Evolutionary conservation across 37 sponge, comb jelly and placozoan species (phyloP).

Genomic region (Oopsacas minuta): DNA sequence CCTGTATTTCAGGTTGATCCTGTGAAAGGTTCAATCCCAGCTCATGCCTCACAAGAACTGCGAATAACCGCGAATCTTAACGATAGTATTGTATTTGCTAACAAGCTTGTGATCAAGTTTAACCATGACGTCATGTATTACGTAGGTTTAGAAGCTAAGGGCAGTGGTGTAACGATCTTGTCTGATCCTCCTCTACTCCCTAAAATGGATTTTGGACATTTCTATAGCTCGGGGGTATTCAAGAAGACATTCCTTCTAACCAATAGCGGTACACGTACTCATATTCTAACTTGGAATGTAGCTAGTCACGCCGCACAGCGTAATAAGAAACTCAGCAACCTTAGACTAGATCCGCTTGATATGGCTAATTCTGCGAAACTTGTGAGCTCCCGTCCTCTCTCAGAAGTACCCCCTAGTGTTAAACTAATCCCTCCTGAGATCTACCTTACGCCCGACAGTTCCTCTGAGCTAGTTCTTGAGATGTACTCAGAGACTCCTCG

Average conservation of each 20-base stretch:
- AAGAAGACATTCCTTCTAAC: constrained; percentile 51
- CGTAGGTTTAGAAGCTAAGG: constrained; percentile 57
- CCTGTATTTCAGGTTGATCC: constrained; percentile 64
- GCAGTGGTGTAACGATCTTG: constrained; percentile 77
- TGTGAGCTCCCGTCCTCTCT: neutral
- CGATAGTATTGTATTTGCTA: constrained; percentile 66
- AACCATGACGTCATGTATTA: constrained; percentile 51
- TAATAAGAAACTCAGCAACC: constrained; percentile 11
- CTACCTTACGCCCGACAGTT: neutral
- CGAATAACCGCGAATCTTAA: constrained; percentile 65
- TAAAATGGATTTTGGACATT: constrained; percentile 68
- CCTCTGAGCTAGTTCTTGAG: neutral
- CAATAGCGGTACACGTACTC: constrained; percentile 40
- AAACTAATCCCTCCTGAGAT: neutral
- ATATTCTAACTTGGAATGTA: constrained; percentile 33
- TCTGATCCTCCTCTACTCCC: constrained; percentile 64
- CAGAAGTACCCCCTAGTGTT: neutral
- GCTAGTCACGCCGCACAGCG: constrained; percentile 2
- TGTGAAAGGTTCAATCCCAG: constrained; percentile 39
- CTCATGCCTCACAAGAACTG: constrained; percentile 47
- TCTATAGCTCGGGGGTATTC: constrained; percentile 56
- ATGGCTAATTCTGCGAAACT: constrained; percentile 16
- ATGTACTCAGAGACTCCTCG: constrained; percentile 31
- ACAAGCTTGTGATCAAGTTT: constrained; percentile 63
- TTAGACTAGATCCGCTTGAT: neutral